Evolutionary conservation across 2,113 vertebrate genomes (phyloP), one percentile per base, ranked within the genome.

Genomic region (Grammomys dolichurus): DNA sequence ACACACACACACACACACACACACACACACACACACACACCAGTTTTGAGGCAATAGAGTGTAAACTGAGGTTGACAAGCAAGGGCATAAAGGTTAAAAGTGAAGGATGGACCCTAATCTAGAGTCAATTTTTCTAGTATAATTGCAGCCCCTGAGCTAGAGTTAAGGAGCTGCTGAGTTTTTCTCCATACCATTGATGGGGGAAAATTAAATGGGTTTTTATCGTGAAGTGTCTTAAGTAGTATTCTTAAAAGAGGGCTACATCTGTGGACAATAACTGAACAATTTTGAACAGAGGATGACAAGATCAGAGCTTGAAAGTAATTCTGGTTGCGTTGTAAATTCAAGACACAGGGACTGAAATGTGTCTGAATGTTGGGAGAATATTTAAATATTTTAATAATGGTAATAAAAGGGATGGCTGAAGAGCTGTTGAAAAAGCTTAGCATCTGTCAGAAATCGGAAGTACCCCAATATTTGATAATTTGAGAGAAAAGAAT

Each of bases 361-460:
- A 4, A 81, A 88, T 22, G 26, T 87, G 48, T 31, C 40, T 28
- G 8, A 67, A n/a, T 48, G 36, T 80, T 51, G 75, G n/a, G 58
- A 94, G 65, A 54, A 77, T 80, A 36, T 28, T 33, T 43, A 86
- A 95, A 26, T 63, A 48, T 88, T 93, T 80, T 93, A 5, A 86
- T 88, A 84, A 93, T 85, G 70, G 24, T 67, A 88, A 81, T 75
- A 73, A 90, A 91, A 73, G 24, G 4, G 60, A 4, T 51, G 43
- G 28, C n/a, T 67, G 48, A 92, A 48, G 95, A 69, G 77, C 16
- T 17, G 82, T n/a, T 90, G 20, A 40, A 92, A 95, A 95, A 85
- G 60, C 56, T 2, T 8, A 73, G 48, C 1, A 43, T 54, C 46
- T 17, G 0, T 36, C 12, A 28, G 88, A 46, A 96, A 89, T 11